Evolutionary conservation across 2,113 vertebrate genomes (phyloP).

Genomic region (Myrmophylax atrothorax): DNA sequence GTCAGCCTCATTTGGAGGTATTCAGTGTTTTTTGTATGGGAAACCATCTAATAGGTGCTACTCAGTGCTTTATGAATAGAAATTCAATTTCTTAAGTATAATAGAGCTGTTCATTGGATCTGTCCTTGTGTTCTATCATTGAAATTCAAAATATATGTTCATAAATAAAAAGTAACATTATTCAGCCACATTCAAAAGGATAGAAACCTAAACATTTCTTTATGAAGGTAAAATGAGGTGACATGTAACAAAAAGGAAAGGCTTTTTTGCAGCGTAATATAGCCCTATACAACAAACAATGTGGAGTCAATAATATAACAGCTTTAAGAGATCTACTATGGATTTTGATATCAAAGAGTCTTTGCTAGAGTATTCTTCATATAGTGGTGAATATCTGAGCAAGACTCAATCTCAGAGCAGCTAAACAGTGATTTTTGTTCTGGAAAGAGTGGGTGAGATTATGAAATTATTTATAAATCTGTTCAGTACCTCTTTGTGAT

Average conservation of each 20-base stretch:
- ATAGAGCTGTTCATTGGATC: slow-evolving; percentile 54
- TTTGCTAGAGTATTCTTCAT: not conserved
- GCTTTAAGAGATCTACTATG: not conserved
- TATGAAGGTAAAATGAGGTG: slow-evolving; percentile 17
- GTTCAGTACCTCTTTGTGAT: not conserved
- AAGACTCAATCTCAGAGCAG: not conserved
- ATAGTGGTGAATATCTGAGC: not conserved
- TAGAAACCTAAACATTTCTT: slow-evolving; percentile 51
- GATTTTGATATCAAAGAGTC: not conserved
- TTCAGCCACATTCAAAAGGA: slow-evolving; percentile 24
- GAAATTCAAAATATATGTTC: slow-evolving; percentile 46
- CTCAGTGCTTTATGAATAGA: slow-evolving; percentile 67
- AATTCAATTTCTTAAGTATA: slow-evolving; percentile 70
- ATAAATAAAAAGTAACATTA: slow-evolving; percentile 44
- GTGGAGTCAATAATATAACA: not conserved
- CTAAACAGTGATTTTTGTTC: not conserved
- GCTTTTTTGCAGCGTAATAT: not conserved
- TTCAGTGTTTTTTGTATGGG: slow-evolving; percentile 68
- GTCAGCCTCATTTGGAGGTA: slow-evolving; percentile 66
- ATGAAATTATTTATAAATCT: not conserved
- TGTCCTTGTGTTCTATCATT: slow-evolving; percentile 70
- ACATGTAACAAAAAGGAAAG: not conserved
- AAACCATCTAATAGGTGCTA: slow-evolving; percentile 67
- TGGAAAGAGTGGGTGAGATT: not conserved
- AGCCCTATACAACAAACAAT: not conserved